Base-by-base conservation (phyloP, 1,140 invertebrate genomes). In the Himalopsyche phryganea region DNA sequence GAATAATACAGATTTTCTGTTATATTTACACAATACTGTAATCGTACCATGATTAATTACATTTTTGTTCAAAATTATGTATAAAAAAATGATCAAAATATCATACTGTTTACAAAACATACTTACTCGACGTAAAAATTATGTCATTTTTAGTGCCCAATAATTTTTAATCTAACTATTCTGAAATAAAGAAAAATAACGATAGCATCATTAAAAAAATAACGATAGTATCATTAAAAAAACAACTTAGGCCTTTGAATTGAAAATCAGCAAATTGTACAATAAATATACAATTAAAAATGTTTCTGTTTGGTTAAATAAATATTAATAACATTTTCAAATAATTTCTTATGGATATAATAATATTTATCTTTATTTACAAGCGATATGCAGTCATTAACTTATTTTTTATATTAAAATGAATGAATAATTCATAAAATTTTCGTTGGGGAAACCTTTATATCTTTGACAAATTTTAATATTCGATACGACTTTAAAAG, bases 371-470 rank as follows among this genome's bases (percentile, higher is more conserved):
- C n/a, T 36, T 36, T 17, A 54, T 54, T 33, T 54, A 54, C 52
- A 54, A 14, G 14, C 23, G 52, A 47, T 54, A 38, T 53, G 42
- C 51, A 54, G 38, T 40, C 38, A 40, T 40, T 40, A 15, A 13
- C n/a, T 40, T 40, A 13, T 3, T 40, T 15, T 40, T 5, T 15
- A 15, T 15, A 40, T 13, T 13, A 40, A 40, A n/a, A 40, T 40
- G 38, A 40, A 40, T 13, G 11, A 15, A 15, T 40, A 40, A 13
- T 40, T 40, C 15, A 13, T 40, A 35, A 38, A 33, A 41, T 58
- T n/a, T 58, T 63, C 61, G 61, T 63, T 63, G 61, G 61, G 56
- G 61, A 63, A 63, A 63, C 61, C 61, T 63, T 54, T 57, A 1
- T 44, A 45, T 28, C 9, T 28, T 28, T 28, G 23, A 28, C 9